Conservation (phyloP, 2,113 vertebrate genomes). For the Colinus virginianus region DNA sequence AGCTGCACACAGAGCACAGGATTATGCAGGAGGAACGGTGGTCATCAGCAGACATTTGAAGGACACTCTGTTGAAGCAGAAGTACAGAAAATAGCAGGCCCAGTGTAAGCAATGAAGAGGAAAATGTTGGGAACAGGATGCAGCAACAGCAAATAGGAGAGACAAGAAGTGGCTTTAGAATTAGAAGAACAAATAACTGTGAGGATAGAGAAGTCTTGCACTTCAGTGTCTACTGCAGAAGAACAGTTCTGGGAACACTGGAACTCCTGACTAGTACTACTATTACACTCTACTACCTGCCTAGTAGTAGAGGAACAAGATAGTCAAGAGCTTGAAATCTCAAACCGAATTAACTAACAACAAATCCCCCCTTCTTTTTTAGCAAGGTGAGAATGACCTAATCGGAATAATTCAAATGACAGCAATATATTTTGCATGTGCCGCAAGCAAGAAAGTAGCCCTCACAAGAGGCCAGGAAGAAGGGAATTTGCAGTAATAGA, state of each 20-base stretch:
- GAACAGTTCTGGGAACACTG: background rate
- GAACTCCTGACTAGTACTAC: no score
- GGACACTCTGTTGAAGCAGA: background rate
- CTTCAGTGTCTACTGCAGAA: background rate
- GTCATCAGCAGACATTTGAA: background rate
- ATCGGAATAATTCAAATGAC: background rate
- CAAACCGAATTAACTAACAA: background rate
- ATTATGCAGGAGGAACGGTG: background rate
- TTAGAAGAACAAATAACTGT: background rate
- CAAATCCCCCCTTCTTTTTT: background rate
- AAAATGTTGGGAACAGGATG: background rate
- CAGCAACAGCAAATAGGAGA: background rate
- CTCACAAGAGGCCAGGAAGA: background rate
- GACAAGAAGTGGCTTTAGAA: background rate
- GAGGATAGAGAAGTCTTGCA: background rate
- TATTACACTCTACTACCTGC: no score
- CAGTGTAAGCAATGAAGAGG: background rate
- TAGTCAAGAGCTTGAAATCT: background rate
- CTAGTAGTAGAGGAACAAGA: background rate
- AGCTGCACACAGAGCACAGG: background rate
- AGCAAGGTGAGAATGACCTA: slow-evolving; percentile 20
- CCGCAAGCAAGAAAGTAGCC: background rate
- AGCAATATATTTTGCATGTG: background rate
- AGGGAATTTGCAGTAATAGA: background rate
- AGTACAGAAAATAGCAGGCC: background rate